A percentile compares a stretch with the other conserved stretches of the same genome.
Conservation (phyloP, 2,888 invertebrate genomes). For the Oligia latruncula region DNA sequence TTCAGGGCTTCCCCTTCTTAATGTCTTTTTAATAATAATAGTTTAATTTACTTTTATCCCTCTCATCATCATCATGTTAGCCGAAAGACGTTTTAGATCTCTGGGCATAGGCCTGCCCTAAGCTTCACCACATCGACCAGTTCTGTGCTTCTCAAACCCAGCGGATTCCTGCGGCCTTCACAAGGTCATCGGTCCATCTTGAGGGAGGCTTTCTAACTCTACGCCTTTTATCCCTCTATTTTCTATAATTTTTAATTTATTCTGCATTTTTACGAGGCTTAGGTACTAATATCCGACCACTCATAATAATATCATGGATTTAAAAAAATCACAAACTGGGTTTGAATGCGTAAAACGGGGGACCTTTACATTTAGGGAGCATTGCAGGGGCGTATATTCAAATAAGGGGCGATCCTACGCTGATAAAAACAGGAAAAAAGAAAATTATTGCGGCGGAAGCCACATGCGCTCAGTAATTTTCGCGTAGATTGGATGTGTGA, state of each 20-base stretch:
- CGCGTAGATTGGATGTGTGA: conserved; percentile 9
- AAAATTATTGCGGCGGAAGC: conserved; percentile 27
- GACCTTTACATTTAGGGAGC: neutral
- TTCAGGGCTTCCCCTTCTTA: too few relatives aligned
- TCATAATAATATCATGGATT: neutral
- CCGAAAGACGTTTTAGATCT: too few relatives aligned
- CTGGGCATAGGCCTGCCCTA: neutral
- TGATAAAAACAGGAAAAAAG: conserved; percentile 31
- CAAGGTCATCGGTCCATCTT: neutral
- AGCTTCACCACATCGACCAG: neutral
- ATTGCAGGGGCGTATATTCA: neutral
- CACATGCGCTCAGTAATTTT: conserved; percentile 23
- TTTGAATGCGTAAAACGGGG: conserved; percentile 15
- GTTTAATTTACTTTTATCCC: neutral
- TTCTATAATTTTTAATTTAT: neutral
- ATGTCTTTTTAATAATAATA: too few relatives aligned
- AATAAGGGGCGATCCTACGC: conserved; percentile 15
- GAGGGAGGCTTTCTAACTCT: neutral
- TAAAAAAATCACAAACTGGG: neutral
- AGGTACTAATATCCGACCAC: neutral
- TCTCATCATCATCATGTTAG: neutral
- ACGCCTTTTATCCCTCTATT: neutral
- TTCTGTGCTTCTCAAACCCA: neutral
- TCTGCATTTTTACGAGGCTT: neutral
- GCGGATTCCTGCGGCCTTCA: neutral